phyloP scores from a whole-genome alignment of 1,140 invertebrate genomes.

The Thrips palmi region DNA sequence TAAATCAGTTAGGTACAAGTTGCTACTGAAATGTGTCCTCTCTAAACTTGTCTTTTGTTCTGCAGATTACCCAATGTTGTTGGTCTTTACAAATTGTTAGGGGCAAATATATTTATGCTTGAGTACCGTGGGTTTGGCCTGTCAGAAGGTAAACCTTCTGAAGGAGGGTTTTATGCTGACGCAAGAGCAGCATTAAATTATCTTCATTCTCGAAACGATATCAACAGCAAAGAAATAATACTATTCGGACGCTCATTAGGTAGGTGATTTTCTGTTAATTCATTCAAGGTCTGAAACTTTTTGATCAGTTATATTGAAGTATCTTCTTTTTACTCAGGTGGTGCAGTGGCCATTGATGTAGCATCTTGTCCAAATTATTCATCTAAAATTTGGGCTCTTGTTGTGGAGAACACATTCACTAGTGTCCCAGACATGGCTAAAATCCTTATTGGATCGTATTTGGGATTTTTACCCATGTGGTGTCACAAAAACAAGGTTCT shows the following conservation, averaged over 20 bases:
- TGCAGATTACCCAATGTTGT: conserved; percentile 51
- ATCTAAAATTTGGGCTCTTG: conserved; percentile 61
- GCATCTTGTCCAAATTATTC: conserved; percentile 49
- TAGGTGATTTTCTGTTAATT: conserved; percentile 24
- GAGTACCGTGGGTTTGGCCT: conserved; percentile 90
- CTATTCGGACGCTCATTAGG: conserved; percentile 87
- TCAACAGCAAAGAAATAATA: conserved; percentile 69
- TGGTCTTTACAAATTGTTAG: conserved; percentile 58
- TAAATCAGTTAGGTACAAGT: no score
- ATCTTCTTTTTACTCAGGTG: conserved; percentile 39
- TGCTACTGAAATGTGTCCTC: no score
- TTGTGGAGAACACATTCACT: conserved; percentile 91
- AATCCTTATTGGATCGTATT: conserved; percentile 45
- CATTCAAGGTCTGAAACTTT: neutral
- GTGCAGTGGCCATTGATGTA: conserved; percentile 72
- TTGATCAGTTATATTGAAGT: conserved; percentile 3
- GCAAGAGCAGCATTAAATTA: conserved; percentile 74
- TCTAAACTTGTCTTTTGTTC: conserved; percentile 10
- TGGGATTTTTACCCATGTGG: conserved; percentile 49
- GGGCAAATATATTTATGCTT: conserved; percentile 73
- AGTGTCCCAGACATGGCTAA: conserved; percentile 85
- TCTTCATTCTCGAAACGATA: conserved; percentile 55
- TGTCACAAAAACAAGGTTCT: conserved; percentile 68
- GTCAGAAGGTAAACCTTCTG: conserved; percentile 74
- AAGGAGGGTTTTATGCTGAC: conserved; percentile 74